Evolutionary conservation across 1,140 invertebrate species (phyloP).

Genomic region (Atta cephalotes): DNA sequence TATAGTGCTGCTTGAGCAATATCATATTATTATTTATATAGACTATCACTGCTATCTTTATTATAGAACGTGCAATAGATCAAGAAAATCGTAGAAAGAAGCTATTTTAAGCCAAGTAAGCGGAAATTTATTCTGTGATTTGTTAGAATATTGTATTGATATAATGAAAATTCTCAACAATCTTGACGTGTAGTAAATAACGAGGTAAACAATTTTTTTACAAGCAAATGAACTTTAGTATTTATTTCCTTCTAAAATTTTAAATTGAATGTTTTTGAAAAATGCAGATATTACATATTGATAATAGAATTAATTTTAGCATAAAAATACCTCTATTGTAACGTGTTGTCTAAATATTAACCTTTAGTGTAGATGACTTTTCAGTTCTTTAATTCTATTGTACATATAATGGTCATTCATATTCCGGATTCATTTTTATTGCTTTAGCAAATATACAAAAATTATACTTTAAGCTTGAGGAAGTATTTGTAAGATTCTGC

Average conservation of each 20-base stretch:
- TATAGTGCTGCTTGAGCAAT: slow-evolving; percentile 36
- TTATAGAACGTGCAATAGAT: background rate
- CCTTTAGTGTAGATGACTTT: too few species aligned
- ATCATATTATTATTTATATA: slow-evolving; percentile 37
- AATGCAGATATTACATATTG: background rate
- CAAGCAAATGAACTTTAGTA: background rate
- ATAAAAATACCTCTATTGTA: background rate
- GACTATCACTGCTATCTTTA: slow-evolving; percentile 32
- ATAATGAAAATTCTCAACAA: background rate
- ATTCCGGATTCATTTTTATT: too few species aligned
- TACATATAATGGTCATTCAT: too few species aligned
- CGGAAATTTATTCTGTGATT: background rate
- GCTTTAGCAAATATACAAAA: too few species aligned
- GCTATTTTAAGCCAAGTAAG: background rate
- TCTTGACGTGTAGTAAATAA: background rate
- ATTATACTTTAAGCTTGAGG: too few species aligned
- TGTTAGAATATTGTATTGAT: background rate
- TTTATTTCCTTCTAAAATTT: background rate
- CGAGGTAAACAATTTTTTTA: background rate
- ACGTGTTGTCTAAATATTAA: background rate
- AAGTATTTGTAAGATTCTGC: too few species aligned
- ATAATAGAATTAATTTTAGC: background rate
- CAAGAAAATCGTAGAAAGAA: background rate
- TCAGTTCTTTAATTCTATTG: too few species aligned
- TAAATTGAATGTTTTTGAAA: background rate